These are phyloP conservation scores for Drosophila funebris DNA, from an alignment of 1,140 invertebrate genomes.

Conservation along the genomic window DNA sequence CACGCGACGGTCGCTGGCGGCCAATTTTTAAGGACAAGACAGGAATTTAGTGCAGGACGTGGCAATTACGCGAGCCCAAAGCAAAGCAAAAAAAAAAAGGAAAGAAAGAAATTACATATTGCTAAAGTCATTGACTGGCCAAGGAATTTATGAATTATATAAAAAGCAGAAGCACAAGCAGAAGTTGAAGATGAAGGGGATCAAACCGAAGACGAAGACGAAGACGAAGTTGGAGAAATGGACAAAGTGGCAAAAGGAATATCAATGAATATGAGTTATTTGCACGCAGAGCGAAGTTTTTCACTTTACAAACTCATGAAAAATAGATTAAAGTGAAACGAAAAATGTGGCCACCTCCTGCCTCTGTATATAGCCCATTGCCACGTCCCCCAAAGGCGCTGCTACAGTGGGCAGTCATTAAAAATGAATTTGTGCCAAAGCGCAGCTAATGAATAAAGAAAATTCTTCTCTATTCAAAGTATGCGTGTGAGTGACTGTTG, in stretches of 20 bases:
- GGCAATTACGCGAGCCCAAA: slow-evolving; percentile 61
- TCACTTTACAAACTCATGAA: slow-evolving; percentile 78
- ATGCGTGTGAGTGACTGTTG: background rate
- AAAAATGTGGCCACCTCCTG: slow-evolving; percentile 18
- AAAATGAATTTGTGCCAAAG: slow-evolving; percentile 79
- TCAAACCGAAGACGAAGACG: background rate
- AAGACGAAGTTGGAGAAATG: background rate
- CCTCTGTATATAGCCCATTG: background rate
- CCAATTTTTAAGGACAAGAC: slow-evolving; percentile 64
- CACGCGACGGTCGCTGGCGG: slow-evolving; percentile 36
- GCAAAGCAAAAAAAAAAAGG: slow-evolving; percentile 30
- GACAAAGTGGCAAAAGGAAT: slow-evolving; percentile 45
- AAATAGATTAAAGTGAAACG: slow-evolving; percentile 75
- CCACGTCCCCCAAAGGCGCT: background rate
- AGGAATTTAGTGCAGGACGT: slow-evolving; percentile 54
- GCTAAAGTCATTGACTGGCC: slow-evolving; percentile 70
- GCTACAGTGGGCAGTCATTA: slow-evolving; percentile 57
- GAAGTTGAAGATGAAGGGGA: background rate
- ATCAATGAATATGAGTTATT: slow-evolving; percentile 81
- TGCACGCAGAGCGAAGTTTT: slow-evolving; percentile 71
- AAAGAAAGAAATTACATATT: slow-evolving; percentile 52
- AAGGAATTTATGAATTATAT: slow-evolving; percentile 72
- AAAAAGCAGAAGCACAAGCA: slow-evolving; percentile 12
- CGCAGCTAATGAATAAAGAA: slow-evolving; percentile 79
- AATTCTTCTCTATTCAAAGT: slow-evolving; percentile 40